Percentiles rank a stretch among this genome's conserved stretches.
Evolutionary conservation across 2,797 vertebrate genomes (phyloP).

Genomic region (Cheirogaleus major): DNA sequence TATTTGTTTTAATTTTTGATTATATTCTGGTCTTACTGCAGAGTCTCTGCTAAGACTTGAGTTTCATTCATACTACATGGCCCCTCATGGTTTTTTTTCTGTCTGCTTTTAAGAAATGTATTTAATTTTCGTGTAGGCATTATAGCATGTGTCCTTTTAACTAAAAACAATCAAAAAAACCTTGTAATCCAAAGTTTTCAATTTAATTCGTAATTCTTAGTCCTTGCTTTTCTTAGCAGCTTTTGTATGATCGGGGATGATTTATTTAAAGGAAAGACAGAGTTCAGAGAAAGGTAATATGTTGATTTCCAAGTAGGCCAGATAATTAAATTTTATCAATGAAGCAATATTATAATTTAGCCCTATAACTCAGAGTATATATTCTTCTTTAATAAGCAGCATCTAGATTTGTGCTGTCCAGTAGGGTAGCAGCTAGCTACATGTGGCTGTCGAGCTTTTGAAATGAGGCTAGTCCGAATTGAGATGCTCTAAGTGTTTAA

Average conservation of each 20-base stretch:
- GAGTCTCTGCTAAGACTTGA: not conserved
- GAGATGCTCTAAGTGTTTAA: not conserved
- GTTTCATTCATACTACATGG: not conserved
- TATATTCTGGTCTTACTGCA: not conserved
- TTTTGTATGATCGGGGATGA: not conserved
- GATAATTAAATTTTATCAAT: not conserved
- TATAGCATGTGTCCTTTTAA: not conserved
- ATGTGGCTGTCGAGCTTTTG: not conserved
- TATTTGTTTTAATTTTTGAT: not conserved
- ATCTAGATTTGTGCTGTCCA: not conserved
- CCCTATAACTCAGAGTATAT: not conserved
- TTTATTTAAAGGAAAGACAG: slow-evolving; percentile 20
- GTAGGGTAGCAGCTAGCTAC: not conserved
- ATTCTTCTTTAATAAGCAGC: not conserved
- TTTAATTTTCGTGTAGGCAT: not conserved
- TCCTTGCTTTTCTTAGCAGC: not conserved
- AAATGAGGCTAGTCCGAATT: not conserved
- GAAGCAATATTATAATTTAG: not conserved
- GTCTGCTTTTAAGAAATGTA: not conserved
- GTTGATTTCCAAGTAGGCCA: not conserved
- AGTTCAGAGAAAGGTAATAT: slow-evolving; percentile 4
- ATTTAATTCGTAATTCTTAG: not conserved
- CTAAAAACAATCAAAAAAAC: not conserved
- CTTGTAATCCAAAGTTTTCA: not conserved
- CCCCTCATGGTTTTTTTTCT: not conserved